A percentile compares a stretch with the other conserved stretches of the same genome.
phyloP scores from a whole-genome alignment of 2,113 vertebrate genomes.

The Geococcyx californianus region DNA sequence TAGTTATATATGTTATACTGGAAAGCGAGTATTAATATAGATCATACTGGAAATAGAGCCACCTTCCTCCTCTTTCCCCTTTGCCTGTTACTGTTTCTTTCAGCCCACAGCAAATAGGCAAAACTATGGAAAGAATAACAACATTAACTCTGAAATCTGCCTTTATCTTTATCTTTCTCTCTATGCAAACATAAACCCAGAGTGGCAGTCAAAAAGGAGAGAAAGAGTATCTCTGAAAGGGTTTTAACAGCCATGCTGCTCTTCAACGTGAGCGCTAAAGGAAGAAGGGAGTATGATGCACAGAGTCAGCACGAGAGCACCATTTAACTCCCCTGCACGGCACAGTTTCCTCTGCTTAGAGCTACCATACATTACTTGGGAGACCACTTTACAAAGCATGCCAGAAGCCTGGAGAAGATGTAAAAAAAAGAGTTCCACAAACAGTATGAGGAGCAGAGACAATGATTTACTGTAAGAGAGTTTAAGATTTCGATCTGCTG shows the following conservation, averaged over 20 bases:
- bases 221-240: background rate
- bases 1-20: background rate
- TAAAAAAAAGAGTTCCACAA: background rate
- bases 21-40: background rate
- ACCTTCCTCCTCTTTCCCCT: background rate
- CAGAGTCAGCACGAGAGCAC: background rate
- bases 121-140: background rate
- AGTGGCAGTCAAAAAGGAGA: background rate
- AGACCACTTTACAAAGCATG: background rate
- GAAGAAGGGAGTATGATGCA: background rate
- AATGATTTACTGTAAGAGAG: background rate
- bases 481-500: constrained; percentile 32
- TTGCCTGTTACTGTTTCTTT: background rate
- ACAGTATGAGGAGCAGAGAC: background rate
- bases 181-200: background rate
- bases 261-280: background rate
- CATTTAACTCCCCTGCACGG: background rate
- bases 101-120: background rate
- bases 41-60: background rate
- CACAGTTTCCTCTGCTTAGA: background rate
- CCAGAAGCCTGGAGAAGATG: background rate
- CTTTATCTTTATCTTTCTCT: background rate
- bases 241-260: background rate
- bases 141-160: background rate
- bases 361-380: background rate